Percentiles rank a stretch among this genome's conserved stretches.
These are phyloP conservation scores for Venturia canescens DNA, from an alignment of 1,140 invertebrate species.

Conservation along the genomic window DNA sequence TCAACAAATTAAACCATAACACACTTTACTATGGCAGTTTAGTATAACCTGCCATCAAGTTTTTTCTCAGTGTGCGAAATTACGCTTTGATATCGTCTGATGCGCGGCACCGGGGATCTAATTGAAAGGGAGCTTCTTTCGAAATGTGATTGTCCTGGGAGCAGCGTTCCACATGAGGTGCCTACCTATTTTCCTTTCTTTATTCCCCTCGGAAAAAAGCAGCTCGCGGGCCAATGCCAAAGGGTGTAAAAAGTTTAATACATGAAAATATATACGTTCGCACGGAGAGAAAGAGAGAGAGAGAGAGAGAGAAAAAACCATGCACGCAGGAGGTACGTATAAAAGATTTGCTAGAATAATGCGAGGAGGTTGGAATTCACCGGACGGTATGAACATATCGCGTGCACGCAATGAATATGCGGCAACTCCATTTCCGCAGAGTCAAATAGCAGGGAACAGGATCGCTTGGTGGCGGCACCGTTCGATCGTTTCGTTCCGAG, in stretches of 20 bases:
- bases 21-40: too few species aligned
- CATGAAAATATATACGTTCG: too few species aligned
- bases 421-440: slow-evolving; percentile 22
- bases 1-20: too few species aligned
- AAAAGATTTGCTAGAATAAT: slow-evolving; percentile 11
- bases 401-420: slow-evolving; percentile 23
- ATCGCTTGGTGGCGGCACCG: neutral
- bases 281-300: neutral
- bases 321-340: too few species aligned
- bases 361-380: slow-evolving; percentile 11
- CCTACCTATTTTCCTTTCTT: slow-evolving; percentile 1
- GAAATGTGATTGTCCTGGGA: neutral
- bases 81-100: too few species aligned
- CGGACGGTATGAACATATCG: slow-evolving; percentile 7
- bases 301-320: neutral
- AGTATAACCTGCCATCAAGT: too few species aligned
- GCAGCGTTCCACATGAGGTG: neutral
- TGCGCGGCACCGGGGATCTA: too few species aligned
- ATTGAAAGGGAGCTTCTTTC: neutral
- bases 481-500: too few species aligned
- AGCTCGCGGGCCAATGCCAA: neutral
- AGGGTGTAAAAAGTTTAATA: neutral
- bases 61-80: too few species aligned
- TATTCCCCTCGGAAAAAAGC: too few species aligned
- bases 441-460: slow-evolving; percentile 15